Base-by-base conservation (phyloP, 1,140 invertebrate genomes). In the Drosophila repletoides region DNA sequence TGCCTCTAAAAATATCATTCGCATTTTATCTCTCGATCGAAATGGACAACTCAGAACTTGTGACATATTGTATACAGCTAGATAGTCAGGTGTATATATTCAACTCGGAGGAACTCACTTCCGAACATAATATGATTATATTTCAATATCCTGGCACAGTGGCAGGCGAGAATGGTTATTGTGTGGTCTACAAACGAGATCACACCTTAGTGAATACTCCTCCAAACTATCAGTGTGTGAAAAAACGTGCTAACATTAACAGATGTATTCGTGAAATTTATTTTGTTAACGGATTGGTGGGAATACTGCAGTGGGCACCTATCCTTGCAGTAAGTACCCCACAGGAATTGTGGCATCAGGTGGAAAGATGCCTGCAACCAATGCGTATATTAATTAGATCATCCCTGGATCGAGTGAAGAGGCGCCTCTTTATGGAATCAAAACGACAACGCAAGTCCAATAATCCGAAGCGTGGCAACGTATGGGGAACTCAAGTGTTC, bases 251-350 rank as follows among this genome's bases (percentile, higher is more conserved):
- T 2, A 84, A 74, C 31, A 69, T 88, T 14, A 88, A 71, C 67
- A 76, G 74, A 17, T 88, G 84, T 64, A 88, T 88, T 22, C 60
- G 76, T 0, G 84, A 86, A 33, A 6, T 88, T 41, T 84, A 88
- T 49, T 17, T 84, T 5, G 51, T 77, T 5, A 74, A 76, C 40
- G 76, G 75, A 4, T 33, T 63, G 17, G 49, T 10, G 0, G 43
- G 64, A 40, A 65, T 69, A 29, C 19, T 86, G 38, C 56, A 66
- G 34, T 86, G 81, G 72, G 33, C 59, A 3, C 48, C 59, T 2
- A 65, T 36, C 0, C 43, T 53, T 1, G 9, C 55, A 12, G 1
- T 63, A 12, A 43, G 22, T 33, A 69, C 22, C 1, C 63, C 34
- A 1, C 22, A 43, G 5, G 63, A 69, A 4, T 7, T 86, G 1